Evolutionary conservation across 2,113 vertebrate species (phyloP).

Genomic region (Mobula birostris): DNA sequence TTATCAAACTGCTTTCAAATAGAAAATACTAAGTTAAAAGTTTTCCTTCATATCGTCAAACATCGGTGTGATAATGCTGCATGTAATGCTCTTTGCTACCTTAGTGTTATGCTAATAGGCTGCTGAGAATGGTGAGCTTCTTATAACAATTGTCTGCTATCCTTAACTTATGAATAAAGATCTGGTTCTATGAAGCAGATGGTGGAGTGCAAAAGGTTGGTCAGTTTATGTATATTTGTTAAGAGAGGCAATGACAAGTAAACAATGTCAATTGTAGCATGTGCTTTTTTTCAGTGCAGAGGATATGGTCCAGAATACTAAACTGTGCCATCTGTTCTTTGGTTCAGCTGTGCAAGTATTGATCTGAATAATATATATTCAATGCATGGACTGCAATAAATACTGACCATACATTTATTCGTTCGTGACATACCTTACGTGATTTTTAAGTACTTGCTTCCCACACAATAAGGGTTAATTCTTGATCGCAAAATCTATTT

Average conservation of each 20-base stretch:
- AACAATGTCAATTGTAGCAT: conserved; percentile 43
- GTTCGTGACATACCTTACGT: conserved; percentile 39
- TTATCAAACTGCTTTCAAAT: background rate
- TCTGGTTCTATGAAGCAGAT: conserved; percentile 56
- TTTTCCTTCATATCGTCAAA: background rate
- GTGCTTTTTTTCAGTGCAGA: conserved; percentile 44
- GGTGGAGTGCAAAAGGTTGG: conserved; percentile 45
- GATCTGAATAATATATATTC: conserved; percentile 42
- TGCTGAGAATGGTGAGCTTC: conserved; percentile 6
- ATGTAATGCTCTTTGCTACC: background rate
- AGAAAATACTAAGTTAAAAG: background rate
- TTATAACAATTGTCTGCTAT: conserved; percentile 21
- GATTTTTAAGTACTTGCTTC: background rate
- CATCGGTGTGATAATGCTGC: background rate
- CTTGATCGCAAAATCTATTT: conserved; percentile 43
- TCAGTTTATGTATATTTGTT: conserved; percentile 40
- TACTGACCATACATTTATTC: conserved; percentile 41
- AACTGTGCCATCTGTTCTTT: conserved; percentile 56
- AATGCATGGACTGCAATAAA: background rate
- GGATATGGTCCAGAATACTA: conserved; percentile 39
- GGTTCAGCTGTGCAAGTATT: conserved; percentile 45
- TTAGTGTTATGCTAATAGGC: conserved; percentile 24
- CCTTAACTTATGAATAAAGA: conserved; percentile 47
- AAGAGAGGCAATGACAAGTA: conserved; percentile 39
- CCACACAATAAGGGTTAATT: background rate